Base-by-base conservation (phyloP, 1,140 invertebrate genomes). In the Pogonognathellus flavescens region DNA sequence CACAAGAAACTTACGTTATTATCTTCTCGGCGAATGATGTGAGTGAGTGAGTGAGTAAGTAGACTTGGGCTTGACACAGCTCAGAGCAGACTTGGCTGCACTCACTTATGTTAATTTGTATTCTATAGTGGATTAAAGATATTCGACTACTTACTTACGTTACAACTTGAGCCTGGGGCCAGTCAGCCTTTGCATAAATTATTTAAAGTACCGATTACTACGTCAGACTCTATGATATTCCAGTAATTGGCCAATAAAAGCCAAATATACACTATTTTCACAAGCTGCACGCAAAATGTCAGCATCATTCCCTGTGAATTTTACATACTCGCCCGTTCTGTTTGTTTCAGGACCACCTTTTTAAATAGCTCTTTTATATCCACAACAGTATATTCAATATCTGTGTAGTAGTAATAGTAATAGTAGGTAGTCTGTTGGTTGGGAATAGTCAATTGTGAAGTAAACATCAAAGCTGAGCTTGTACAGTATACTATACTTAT, bases 161-260 rank as follows among this genome's bases (percentile, higher is more conserved):
- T 76, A 76, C 70, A 76, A 76, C 70, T 76, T 66, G 13, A 49
- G 70, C 70, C 41, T 31, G 25, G 70, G 70, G 70, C 70, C 41
- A 50, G 14, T 50, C 70, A 76, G 70, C 70, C 70, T 76, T 49
- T 31, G 70, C 70, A 76, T 76, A 76, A 76, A 76, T 76, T 76
- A 76, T 76, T 76, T 76, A 49, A 76, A 76, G 22, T 76, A 76
- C 31, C 70, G 31, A 76, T 76, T 76, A 76, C 41, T 31, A 49
- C 70, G 70, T 76, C 70, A 76, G 70, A 76, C 70, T 66, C 62
- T 50, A 76, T 50, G 41, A 76, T 76, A 76, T 76, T 31, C 70
- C 70, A 76, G 25, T 76, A 76, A 76, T 76, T 76, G 70, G 70
- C 70, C 70, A 76, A 76, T 76, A 76, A 76, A 76, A 76, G 16